A percentile compares a stretch with the other conserved stretches of the same genome.
These are phyloP conservation scores for Tympanuchus pallidicinctus DNA, from an alignment of 2,113 vertebrate species.

Conservation along the genomic window DNA sequence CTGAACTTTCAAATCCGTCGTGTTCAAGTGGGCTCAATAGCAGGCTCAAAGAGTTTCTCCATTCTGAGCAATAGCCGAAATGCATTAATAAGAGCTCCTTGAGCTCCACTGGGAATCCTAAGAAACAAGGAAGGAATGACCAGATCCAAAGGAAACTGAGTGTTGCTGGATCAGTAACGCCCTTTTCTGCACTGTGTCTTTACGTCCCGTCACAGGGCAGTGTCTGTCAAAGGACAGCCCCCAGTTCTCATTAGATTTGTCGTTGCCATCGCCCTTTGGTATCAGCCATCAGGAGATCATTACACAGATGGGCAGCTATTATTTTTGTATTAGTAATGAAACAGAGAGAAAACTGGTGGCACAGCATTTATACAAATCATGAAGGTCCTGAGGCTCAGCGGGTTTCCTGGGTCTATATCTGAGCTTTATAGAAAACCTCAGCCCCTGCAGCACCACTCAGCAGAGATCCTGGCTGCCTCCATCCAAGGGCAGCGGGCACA, in stretches of 20 bases:
- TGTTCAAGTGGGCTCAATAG: constrained; percentile 45
- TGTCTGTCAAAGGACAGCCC: not conserved
- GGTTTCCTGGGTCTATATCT: not conserved
- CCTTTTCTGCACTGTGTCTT: not conserved
- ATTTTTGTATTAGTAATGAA: not conserved
- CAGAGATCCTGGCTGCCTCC: rapidly evolving
- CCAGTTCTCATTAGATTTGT: not conserved
- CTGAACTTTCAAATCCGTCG: constrained; percentile 9
- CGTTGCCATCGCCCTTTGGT: not conserved
- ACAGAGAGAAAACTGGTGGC: not conserved
- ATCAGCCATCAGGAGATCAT: not conserved
- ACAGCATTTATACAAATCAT: not conserved
- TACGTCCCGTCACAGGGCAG: not conserved
- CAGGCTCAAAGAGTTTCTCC: constrained; percentile 13
- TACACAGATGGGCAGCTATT: not conserved
- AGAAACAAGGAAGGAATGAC: not conserved
- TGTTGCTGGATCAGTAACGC: not conserved
- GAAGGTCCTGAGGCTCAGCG: not conserved
- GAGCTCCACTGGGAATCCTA: not conserved
- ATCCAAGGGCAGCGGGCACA: rapidly evolving
- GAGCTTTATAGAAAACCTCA: not conserved
- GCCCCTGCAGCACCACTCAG: rapidly evolving
- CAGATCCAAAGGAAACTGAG: not conserved
- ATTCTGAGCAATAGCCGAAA: not conserved
- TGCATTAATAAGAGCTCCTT: not conserved